Conservation (phyloP, 2,797 vertebrate species). For the Eospalax fontanierii region DNA sequence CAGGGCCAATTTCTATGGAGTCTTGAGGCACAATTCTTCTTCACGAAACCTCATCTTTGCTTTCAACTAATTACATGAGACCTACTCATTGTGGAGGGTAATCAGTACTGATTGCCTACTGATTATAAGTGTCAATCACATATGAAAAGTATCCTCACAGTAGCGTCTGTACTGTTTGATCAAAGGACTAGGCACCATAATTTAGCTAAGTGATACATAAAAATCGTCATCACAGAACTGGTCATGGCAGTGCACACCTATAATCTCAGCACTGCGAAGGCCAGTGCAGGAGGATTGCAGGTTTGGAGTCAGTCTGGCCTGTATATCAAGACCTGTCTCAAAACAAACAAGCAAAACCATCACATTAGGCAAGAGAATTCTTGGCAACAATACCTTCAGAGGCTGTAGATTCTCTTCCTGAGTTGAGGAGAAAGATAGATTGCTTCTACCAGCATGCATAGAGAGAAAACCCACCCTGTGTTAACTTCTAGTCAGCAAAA, state of each 20-base stretch:
- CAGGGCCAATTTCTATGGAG: not conserved
- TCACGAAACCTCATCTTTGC: not conserved
- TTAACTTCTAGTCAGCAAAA: not conserved
- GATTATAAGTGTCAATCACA: not conserved
- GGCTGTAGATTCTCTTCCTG: constrained; percentile 8
- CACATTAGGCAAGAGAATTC: not conserved
- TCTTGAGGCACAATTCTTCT: not conserved
- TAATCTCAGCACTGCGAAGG: not conserved
- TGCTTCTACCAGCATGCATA: not conserved
- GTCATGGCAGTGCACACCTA: not conserved
- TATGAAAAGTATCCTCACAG: not conserved
- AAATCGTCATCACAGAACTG: not conserved
- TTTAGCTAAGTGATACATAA: not conserved
- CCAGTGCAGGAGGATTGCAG: not conserved
- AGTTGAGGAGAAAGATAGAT: not conserved
- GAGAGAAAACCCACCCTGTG: not conserved
- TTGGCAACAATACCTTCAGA: not conserved
- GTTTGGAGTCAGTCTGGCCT: not conserved
- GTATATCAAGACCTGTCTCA: not conserved
- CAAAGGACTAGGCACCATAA: not conserved
- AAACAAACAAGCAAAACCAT: not conserved
- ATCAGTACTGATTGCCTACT: not conserved
- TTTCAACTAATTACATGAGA: not conserved
- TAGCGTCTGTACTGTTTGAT: constrained; percentile 23
- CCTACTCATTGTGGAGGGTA: not conserved